Conservation (phyloP, 2,113 vertebrate genomes). For the Nerophis ophidion region DNA sequence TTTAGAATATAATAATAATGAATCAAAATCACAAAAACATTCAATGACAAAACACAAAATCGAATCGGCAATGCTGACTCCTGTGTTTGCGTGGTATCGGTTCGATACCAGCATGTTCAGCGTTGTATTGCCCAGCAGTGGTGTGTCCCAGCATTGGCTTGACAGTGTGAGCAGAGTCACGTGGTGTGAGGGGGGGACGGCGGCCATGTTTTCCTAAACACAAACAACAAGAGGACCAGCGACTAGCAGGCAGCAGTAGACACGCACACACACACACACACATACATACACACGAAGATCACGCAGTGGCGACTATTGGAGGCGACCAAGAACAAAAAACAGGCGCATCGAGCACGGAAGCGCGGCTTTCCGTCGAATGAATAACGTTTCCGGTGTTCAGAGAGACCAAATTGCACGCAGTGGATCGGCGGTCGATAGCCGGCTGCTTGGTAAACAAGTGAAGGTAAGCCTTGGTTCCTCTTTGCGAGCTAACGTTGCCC, state of each 20-base stretch:
- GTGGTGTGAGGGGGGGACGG: slow-evolving; percentile 77
- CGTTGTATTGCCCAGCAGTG: neutral
- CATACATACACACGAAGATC: slow-evolving; percentile 60
- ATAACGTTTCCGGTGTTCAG: slow-evolving; percentile 62
- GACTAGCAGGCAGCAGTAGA: slow-evolving; percentile 56
- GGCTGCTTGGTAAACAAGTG: slow-evolving; percentile 50
- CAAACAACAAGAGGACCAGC: slow-evolving; percentile 83
- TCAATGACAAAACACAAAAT: too few species aligned
- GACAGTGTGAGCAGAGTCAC: slow-evolving; percentile 61
- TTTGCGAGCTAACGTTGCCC: slow-evolving; percentile 23
- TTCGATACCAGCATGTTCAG: too few species aligned
- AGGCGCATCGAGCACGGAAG: slow-evolving; percentile 57
- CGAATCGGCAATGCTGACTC: neutral
- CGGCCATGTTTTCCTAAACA: slow-evolving; percentile 88
- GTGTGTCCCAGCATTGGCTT: slow-evolving; percentile 55
- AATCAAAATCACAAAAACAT: neutral
- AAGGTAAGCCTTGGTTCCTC: slow-evolving; percentile 70
- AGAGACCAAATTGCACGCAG: slow-evolving; percentile 60
- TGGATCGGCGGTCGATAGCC: slow-evolving; percentile 54
- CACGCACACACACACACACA: slow-evolving; percentile 33
- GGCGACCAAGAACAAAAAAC: slow-evolving; percentile 32
- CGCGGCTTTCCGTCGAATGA: slow-evolving; percentile 63
- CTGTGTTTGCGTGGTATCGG: neutral
- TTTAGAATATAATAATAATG: neutral
- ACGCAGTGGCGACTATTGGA: slow-evolving; percentile 73